These are phyloP conservation scores for Phyllostomus discolor DNA, from an alignment of 2,113 vertebrate genomes.

Conservation along the genomic window DNA sequence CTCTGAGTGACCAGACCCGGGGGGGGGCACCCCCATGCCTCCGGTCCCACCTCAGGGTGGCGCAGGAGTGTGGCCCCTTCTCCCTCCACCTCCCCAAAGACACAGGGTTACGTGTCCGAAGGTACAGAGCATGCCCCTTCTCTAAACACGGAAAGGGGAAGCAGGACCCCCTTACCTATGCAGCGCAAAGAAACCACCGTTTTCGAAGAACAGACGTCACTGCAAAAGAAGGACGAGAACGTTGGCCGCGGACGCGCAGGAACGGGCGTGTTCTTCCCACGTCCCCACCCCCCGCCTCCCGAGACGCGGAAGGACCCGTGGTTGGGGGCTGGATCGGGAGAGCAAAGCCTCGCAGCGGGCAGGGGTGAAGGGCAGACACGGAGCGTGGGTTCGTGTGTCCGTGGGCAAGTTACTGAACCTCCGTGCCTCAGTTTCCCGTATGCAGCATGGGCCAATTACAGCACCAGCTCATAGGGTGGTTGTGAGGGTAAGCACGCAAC, in stretches of 20 bases:
- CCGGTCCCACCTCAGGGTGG: not conserved
- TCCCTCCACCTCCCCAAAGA: not conserved
- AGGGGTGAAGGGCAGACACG: not conserved
- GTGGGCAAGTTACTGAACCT: too few relatives aligned
- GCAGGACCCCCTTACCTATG: conserved; percentile 72
- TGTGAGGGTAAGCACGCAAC: not conserved
- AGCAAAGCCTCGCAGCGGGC: fast-evolving
- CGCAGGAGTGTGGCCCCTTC: too few relatives aligned
- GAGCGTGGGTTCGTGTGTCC: not conserved
- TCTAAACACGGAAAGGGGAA: not conserved
- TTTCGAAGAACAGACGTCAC: conserved; percentile 72
- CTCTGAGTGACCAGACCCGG: fast-evolving
- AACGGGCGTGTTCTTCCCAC: fast-evolving
- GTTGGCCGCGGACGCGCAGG: not conserved
- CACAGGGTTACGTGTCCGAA: fast-evolving
- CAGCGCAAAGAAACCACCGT: conserved; percentile 79
- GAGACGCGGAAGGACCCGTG: fast-evolving
- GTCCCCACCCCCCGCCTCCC: not conserved
- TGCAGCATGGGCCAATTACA: not conserved
- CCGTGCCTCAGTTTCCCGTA: not conserved
- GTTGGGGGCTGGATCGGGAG: fast-evolving
- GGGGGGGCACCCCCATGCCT: not conserved
- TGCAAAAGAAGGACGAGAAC: conserved; percentile 49
- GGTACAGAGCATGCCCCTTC: fast-evolving
- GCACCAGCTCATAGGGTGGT: not conserved